Evolutionary conservation across 1,140 invertebrate genomes (phyloP).

Genomic region (Drosophila ogumai): DNA sequence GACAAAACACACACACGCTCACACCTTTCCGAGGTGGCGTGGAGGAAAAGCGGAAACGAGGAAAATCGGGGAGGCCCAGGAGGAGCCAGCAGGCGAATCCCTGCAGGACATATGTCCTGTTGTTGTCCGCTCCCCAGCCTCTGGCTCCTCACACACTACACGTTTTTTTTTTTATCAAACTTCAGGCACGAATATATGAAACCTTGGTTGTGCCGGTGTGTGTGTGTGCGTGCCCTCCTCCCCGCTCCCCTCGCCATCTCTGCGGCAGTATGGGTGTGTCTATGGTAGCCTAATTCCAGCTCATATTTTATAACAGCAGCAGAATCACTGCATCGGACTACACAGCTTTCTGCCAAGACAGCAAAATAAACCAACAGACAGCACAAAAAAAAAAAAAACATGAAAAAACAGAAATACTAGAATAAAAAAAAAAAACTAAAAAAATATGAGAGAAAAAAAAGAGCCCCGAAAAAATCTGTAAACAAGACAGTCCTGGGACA

Average conservation of each 20-base stretch:
- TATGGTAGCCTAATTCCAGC: slow-evolving; percentile 68
- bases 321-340: slow-evolving; percentile 77
- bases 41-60: slow-evolving; percentile 30
- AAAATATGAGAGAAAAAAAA: slow-evolving; percentile 5
- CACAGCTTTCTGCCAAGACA: slow-evolving; percentile 52
- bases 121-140: slow-evolving; percentile 6
- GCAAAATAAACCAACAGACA: slow-evolving; percentile 36
- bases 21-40: slow-evolving; percentile 57
- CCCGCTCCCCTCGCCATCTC: neutral
- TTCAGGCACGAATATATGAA: slow-evolving; percentile 64
- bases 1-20: slow-evolving; percentile 67
- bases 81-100: slow-evolving; percentile 46
- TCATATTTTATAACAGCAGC: slow-evolving; percentile 80
- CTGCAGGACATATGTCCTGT: slow-evolving; percentile 66
- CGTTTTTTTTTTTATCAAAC: slow-evolving; percentile 35
- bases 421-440: neutral
- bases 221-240: slow-evolving; percentile 22
- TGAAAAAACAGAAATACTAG: neutral
- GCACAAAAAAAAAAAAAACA: neutral
- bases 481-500: slow-evolving; percentile 50
- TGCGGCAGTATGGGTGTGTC: slow-evolving; percentile 36
- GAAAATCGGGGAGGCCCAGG: slow-evolving; percentile 12
- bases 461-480: slow-evolving; percentile 29
- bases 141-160: slow-evolving; percentile 39
- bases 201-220: slow-evolving; percentile 51